These are phyloP conservation scores for Cancer borealis DNA, from an alignment of 2,888 invertebrate species.

Conservation along the genomic window DNA sequence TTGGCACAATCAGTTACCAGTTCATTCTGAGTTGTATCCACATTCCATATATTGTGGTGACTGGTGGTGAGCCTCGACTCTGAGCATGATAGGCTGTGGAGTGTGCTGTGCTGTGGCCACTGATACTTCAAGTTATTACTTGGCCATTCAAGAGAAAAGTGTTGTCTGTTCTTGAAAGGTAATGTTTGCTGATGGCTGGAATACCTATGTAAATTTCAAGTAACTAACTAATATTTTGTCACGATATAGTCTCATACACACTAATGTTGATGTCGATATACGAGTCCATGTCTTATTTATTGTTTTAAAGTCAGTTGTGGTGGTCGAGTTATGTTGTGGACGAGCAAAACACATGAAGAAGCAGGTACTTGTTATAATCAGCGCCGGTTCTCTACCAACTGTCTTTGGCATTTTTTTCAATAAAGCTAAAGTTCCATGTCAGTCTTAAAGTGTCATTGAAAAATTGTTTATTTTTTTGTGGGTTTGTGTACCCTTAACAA, in stretches of 20 bases:
- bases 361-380: constrained; percentile 45
- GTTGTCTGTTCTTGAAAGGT: constrained; percentile 74
- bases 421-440: constrained; percentile 54
- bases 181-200: constrained; percentile 68
- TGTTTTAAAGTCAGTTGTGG: constrained; percentile 66
- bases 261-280: constrained; percentile 69
- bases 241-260: constrained; percentile 73
- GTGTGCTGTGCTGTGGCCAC: neutral
- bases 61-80: constrained; percentile 8
- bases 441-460: constrained; percentile 6
- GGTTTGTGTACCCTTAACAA: constrained; percentile 22
- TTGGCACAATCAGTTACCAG: constrained; percentile 60
- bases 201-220: constrained; percentile 57
- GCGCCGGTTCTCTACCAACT: constrained; percentile 42
- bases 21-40: constrained; percentile 56
- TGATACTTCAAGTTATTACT: constrained; percentile 55
- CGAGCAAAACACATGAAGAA: neutral
- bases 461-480: constrained; percentile 12
- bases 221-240: constrained; percentile 71
- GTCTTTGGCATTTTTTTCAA: constrained; percentile 37
- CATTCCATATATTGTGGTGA: constrained; percentile 71
- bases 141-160: constrained; percentile 60
- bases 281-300: constrained; percentile 64
- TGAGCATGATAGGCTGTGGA: neutral
- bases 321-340: constrained; percentile 55